Evolutionary conservation across 2,888 invertebrate genomes (phyloP).

Genomic region (Nymphalis c-album): DNA sequence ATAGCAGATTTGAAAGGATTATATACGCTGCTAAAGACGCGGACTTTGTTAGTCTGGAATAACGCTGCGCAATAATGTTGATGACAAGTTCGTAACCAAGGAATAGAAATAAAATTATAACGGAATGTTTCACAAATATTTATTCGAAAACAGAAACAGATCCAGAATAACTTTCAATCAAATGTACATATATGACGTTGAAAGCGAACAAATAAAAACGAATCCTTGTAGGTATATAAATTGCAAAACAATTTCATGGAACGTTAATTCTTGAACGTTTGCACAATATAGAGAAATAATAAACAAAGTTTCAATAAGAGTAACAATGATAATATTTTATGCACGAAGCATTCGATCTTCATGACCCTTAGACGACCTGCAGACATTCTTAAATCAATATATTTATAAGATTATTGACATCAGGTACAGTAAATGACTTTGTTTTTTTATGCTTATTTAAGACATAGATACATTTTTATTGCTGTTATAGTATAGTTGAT

Average conservation of each 20-base stretch:
- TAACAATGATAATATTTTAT: conserved; percentile 29
- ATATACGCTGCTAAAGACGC: no score
- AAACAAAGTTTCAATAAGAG: conserved; percentile 16
- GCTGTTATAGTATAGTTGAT: no score
- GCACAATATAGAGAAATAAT: conserved; percentile 4
- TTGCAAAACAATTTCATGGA: conserved; percentile 5
- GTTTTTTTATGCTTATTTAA: conserved; percentile 1
- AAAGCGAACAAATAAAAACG: not conserved
- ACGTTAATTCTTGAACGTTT: conserved; percentile 5
- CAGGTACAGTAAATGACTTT: conserved; percentile 24
- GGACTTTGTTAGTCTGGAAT: no score
- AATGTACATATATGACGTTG: not conserved
- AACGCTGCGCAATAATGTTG: no score
- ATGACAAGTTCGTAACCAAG: no score
- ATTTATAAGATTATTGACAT: conserved; percentile 46
- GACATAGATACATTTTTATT: not conserved
- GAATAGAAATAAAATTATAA: no score
- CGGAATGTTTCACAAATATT: no score
- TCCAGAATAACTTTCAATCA: not conserved
- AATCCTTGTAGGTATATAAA: conserved; percentile 1
- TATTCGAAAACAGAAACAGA: no score
- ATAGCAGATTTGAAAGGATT: no score
- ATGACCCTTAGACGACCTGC: conserved; percentile 48
- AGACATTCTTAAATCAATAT: conserved; percentile 44
- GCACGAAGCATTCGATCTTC: conserved; percentile 26